These are phyloP conservation scores for Phasianus colchicus DNA, from an alignment of 2,113 vertebrate species.

Conservation along the genomic window DNA sequence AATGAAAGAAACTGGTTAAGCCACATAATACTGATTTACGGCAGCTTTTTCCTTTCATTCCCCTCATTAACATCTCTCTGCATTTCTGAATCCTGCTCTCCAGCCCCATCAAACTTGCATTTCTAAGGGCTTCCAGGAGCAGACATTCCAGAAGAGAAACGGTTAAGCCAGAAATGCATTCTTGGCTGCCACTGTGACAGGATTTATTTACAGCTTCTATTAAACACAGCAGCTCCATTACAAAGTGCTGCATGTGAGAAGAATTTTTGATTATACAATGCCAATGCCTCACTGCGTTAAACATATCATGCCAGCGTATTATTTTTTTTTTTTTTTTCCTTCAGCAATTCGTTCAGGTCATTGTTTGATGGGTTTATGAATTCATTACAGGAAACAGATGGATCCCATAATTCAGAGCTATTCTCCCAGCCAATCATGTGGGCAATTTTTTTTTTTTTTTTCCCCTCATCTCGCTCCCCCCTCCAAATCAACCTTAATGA, in stretches of 20 bases:
- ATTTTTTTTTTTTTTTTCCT: constrained; percentile 48
- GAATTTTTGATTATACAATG: constrained; percentile 86
- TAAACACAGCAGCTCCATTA: constrained; percentile 81
- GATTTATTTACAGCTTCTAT: constrained; percentile 75
- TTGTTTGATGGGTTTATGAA: constrained; percentile 80
- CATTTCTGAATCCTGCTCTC: constrained; percentile 20
- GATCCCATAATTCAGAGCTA: constrained; percentile 75
- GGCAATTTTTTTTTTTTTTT: constrained; percentile 28
- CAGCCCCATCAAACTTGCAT: constrained; percentile 1
- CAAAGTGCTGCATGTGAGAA: constrained; percentile 83
- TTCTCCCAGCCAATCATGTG: constrained; percentile 74
- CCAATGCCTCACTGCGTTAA: constrained; percentile 67
- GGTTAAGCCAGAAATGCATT: constrained; percentile 73
- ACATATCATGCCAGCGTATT: constrained; percentile 68
- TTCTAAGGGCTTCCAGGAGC: constrained; percentile 30
- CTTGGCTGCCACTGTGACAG: constrained; percentile 75
- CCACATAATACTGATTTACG: constrained; percentile 64
- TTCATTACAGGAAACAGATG: constrained; percentile 81
- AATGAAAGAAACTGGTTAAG: constrained; percentile 71
- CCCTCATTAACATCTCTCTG: constrained; percentile 42
- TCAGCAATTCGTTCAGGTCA: constrained; percentile 76
- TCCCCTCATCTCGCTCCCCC: constrained; percentile 32
- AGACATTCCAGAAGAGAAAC: constrained; percentile 68
- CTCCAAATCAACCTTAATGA: constrained; percentile 53
- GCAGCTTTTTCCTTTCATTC: constrained; percentile 61